Evolutionary conservation across 2,113 vertebrate genomes (phyloP), one percentile per base, ranked within the genome.

Genomic region (Platysteira castanea): DNA sequence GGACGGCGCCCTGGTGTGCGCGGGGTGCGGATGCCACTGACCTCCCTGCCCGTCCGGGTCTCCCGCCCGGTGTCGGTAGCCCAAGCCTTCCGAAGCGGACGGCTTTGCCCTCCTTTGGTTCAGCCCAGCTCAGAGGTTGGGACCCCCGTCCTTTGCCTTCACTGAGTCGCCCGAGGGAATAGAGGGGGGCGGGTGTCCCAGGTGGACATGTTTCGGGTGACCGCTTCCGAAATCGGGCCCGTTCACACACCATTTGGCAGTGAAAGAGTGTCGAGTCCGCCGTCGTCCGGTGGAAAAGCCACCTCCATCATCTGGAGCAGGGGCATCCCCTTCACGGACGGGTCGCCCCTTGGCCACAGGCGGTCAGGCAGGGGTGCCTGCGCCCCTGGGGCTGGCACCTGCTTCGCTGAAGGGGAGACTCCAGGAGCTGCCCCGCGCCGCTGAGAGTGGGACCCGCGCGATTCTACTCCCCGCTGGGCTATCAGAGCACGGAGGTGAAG

Each of bases 121-220:
- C 41, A 33, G 54, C 49, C 41, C 69, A 64, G 18, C 21, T 82
- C 31, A 30, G 57, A 14, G 42, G 49, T 57, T 64, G 79, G 8
- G 14, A 84, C 5, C 18, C n/a, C 31, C 8, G 4, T 49, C 28
- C 42, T 56, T 67, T 11, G 13, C 37, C 27, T 63, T 50, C 53
- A 16, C 30, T 14, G 60, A 8, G 31, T 7, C 7, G 10, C 63
- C 27, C 16, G 8, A 24, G 53, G 30, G 54, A 73, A 21, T 1
- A 27, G 47, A 2, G 5, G 2, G 22, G 27, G 16, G 1, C 2
- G 19, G 24, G 24, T 10, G 9, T 22, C 5, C 23, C 39, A 9
- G 26, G 41, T 37, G 61, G 50, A 10, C 44, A 1, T 4, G 31
- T 23, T 90, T 73, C 50, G 6, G 15, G 50, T 42, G 59, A 27